Conservation (phyloP, 2,797 vertebrate species). For the Loriculus beryllinus region DNA sequence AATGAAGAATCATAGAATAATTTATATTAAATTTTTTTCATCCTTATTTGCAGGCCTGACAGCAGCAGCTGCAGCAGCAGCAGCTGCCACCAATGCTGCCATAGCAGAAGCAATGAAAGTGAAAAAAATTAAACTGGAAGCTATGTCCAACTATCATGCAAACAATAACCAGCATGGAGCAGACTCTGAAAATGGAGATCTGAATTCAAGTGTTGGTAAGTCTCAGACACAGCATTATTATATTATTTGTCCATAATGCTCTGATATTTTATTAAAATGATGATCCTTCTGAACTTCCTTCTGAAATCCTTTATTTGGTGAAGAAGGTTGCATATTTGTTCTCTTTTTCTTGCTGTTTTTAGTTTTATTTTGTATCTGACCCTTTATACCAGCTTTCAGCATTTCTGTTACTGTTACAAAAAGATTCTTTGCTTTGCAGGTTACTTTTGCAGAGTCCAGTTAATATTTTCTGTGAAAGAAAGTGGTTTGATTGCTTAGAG, state of each 20-base stretch:
- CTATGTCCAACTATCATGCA: slow-evolving; percentile 97
- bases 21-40: slow-evolving; percentile 46
- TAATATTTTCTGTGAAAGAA: slow-evolving; percentile 50
- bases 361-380: neutral
- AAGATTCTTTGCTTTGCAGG: slow-evolving; percentile 13
- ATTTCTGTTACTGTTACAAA: slow-evolving; percentile 1
- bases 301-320: neutral
- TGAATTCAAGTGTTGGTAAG: slow-evolving; percentile 95
- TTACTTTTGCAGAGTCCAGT: slow-evolving; percentile 24
- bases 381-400: neutral
- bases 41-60: slow-evolving; percentile 86
- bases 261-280: neutral
- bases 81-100: slow-evolving; percentile 95
- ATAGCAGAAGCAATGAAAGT: slow-evolving; percentile 99
- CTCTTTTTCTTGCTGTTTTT: neutral
- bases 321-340: neutral
- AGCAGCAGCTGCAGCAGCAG: slow-evolving; percentile 91
- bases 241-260: neutral
- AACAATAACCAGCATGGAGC: slow-evolving; percentile 91
- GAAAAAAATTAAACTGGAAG: slow-evolving; percentile 99
- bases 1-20: slow-evolving; percentile 30
- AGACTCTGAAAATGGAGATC: slow-evolving; percentile 95
- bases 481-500: slow-evolving; percentile 54
- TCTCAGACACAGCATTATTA: slow-evolving; percentile 9
- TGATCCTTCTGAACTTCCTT: neutral